Conservation (phyloP, 2,113 vertebrate genomes). For the Anolis carolinensis region DNA sequence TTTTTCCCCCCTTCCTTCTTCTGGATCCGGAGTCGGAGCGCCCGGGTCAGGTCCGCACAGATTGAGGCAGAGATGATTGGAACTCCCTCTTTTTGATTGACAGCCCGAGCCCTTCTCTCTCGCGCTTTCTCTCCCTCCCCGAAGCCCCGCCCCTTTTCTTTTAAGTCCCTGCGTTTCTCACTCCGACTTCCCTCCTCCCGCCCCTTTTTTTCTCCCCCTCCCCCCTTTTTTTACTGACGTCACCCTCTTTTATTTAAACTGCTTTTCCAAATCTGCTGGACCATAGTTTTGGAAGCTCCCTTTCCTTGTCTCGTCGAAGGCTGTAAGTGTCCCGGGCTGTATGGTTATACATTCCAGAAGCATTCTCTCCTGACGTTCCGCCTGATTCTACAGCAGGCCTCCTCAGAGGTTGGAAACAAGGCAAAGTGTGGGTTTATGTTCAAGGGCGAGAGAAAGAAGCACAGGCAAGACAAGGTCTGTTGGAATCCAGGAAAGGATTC, state of each 20-base stretch:
- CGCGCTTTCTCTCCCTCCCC: neutral
- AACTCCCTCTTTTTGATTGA: slow-evolving; percentile 1
- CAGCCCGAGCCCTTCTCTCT: neutral
- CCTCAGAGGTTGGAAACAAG: too few species aligned
- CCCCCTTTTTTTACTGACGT: neutral
- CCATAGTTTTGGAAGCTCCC: too few species aligned
- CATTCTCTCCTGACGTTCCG: too few species aligned
- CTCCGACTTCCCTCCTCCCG: neutral
- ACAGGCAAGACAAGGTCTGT: too few species aligned
- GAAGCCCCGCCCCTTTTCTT: neutral
- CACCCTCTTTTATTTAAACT: neutral
- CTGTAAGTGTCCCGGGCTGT: too few species aligned
- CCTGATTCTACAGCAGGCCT: too few species aligned
- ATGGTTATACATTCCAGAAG: too few species aligned
- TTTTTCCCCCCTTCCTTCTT: neutral
- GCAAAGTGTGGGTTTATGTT: too few species aligned
- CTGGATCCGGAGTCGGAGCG: neutral
- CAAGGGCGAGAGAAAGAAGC: too few species aligned
- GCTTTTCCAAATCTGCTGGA: neutral
- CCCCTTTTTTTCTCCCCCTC: neutral
- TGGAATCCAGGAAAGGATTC: too few species aligned
- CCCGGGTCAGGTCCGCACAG: neutral
- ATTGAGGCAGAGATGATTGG: neutral
- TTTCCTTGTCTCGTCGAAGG: too few species aligned
- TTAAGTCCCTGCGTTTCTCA: neutral